phyloP scores from a whole-genome alignment of 2,888 invertebrate genomes.

The Tipula helvola region DNA sequence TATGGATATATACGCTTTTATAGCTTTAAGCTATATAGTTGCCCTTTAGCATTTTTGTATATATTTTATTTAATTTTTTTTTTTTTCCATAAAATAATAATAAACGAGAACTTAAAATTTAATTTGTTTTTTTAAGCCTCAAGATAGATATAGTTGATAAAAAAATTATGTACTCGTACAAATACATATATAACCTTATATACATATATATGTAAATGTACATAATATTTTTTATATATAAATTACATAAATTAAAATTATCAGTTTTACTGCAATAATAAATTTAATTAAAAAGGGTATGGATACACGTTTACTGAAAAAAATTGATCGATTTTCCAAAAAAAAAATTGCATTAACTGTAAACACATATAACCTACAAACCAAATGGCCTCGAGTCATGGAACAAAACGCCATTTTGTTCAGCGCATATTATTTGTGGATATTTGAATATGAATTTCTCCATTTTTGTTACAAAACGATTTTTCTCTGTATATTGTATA shows the following conservation, averaged over 20 bases:
- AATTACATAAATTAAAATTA: background rate
- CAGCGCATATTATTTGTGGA: background rate
- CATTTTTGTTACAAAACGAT: background rate
- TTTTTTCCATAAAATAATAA: background rate
- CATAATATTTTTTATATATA: background rate
- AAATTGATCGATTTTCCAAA: background rate
- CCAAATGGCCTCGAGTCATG: background rate
- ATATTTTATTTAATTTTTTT: background rate
- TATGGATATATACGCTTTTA: background rate
- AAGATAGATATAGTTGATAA: background rate
- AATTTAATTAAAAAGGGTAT: background rate
- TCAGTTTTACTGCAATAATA: background rate
- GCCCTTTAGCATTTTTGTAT: background rate
- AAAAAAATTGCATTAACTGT: background rate
- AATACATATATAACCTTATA: background rate
- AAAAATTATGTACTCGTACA: background rate
- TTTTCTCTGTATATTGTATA: background rate
- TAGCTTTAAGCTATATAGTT: background rate
- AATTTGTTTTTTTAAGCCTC: constrained; percentile 4
- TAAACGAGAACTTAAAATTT: constrained; percentile 4
- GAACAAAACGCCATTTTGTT: background rate
- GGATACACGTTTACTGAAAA: background rate
- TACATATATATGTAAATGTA: background rate
- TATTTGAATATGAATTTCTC: background rate
- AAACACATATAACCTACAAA: background rate